A percentile compares a stretch with the other conserved stretches of the same genome.
Evolutionary conservation across 2,888 invertebrate genomes (phyloP).

Genomic region (Catocala fraxini): DNA sequence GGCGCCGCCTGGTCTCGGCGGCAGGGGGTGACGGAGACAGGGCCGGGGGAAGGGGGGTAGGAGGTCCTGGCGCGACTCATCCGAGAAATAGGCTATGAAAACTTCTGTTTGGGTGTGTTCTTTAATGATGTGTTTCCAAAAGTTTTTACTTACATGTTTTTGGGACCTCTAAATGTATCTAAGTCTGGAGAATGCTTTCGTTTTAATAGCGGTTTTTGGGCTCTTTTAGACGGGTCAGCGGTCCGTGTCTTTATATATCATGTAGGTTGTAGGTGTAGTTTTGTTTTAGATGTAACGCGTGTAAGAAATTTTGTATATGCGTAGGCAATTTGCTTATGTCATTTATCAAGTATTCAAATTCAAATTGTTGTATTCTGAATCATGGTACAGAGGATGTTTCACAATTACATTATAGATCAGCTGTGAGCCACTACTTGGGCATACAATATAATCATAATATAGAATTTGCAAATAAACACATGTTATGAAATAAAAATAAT

Average conservation of each 20-base stretch:
- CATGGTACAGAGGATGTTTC: too few relatives aligned
- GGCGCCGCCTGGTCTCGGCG: constrained; percentile 69
- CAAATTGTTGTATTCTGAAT: too few relatives aligned
- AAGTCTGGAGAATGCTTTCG: background rate
- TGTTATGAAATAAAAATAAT: too few relatives aligned
- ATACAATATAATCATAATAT: too few relatives aligned
- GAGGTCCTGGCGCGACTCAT: constrained; percentile 45
- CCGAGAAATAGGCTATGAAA: constrained; percentile 38
- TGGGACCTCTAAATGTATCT: constrained; percentile 7
- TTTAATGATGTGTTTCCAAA: constrained; percentile 38
- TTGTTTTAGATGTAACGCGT: background rate
- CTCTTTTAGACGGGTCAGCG: too few relatives aligned
- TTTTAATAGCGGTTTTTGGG: background rate
- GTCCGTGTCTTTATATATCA: background rate
- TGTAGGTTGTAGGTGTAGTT: background rate
- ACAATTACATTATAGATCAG: too few relatives aligned
- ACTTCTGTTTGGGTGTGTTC: constrained; percentile 59
- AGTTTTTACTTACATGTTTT: constrained; percentile 27
- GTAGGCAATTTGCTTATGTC: too few relatives aligned
- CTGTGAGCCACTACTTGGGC: too few relatives aligned
- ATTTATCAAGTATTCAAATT: too few relatives aligned
- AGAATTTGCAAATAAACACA: too few relatives aligned
- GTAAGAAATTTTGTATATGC: too few relatives aligned
- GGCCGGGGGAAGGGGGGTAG: constrained; percentile 31
- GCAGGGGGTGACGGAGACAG: constrained; percentile 24